Evolutionary conservation across 2,113 vertebrate species (phyloP).

Genomic region (Bostrychus sinensis): DNA sequence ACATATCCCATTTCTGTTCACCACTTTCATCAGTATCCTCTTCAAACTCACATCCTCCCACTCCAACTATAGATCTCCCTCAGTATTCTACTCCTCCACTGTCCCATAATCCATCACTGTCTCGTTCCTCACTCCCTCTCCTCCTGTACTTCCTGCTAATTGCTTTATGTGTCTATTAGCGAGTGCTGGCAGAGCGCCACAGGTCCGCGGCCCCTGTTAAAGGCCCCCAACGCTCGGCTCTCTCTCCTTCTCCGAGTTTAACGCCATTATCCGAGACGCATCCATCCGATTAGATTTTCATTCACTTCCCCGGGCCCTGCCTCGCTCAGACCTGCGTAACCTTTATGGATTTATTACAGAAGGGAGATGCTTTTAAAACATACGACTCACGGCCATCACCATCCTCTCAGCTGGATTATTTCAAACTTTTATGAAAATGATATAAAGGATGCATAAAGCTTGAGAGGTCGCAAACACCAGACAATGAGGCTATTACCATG

Average conservation of each 20-base stretch:
- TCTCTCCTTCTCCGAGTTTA: constrained; percentile 53
- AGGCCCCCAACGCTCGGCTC: constrained; percentile 36
- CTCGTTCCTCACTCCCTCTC: constrained; percentile 9
- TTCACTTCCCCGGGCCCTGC: constrained; percentile 23
- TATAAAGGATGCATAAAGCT: constrained; percentile 3
- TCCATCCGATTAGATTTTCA: constrained; percentile 49
- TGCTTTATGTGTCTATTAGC: constrained; percentile 71
- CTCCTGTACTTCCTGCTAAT: constrained; percentile 67
- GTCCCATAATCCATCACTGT: constrained; percentile 41
- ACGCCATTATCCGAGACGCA: constrained; percentile 68
- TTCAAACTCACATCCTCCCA: constrained; percentile 33
- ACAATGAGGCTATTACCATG: constrained; percentile 7
- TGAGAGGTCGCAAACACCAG: background rate
- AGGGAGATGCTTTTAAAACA: constrained; percentile 14
- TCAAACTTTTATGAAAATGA: constrained; percentile 1
- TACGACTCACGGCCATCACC: background rate
- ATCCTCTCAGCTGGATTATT: constrained; percentile 4
- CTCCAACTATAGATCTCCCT: constrained; percentile 27
- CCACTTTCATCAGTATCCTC: constrained; percentile 41
- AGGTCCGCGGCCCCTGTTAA: constrained; percentile 53
- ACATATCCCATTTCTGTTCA: constrained; percentile 57
- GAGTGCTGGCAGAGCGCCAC: constrained; percentile 58
- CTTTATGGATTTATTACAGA: constrained; percentile 22
- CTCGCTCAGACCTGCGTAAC: constrained; percentile 26
- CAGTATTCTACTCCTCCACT: constrained; percentile 30